Percentiles rank a stretch among this genome's conserved stretches.
Evolutionary conservation across 2,888 invertebrate genomes (phyloP).

Genomic region (Scaptomyza parva): DNA sequence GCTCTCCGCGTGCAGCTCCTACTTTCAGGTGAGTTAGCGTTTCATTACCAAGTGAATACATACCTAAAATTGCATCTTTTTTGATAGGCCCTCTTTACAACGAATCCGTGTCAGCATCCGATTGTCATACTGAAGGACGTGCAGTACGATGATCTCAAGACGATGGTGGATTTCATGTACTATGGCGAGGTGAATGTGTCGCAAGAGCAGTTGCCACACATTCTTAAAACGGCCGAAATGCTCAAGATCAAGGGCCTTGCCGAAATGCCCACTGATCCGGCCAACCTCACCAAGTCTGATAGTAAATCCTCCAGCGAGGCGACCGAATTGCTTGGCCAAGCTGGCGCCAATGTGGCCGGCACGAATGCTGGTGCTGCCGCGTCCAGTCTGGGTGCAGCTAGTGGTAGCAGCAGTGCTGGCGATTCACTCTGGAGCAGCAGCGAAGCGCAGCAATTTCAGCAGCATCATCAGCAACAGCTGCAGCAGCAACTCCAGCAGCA

Average conservation of each 20-base stretch:
- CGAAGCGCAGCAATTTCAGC: slow-evolving; percentile 86
- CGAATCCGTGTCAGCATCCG: slow-evolving; percentile 95
- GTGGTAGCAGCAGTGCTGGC: slow-evolving; percentile 79
- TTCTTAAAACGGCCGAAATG: slow-evolving; percentile 93
- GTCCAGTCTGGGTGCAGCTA: slow-evolving; percentile 69
- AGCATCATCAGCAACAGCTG: slow-evolving; percentile 87
- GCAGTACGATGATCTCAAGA: slow-evolving; percentile 92
- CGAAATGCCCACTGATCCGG: slow-evolving; percentile 92
- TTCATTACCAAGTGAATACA: neutral
- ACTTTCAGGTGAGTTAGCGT: slow-evolving; percentile 90
- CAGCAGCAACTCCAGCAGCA: slow-evolving; percentile 87
- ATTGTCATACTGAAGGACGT: slow-evolving; percentile 96
- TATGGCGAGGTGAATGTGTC: slow-evolving; percentile 96
- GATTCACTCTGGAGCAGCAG: slow-evolving; percentile 86
- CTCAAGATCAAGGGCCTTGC: slow-evolving; percentile 95
- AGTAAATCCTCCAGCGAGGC: slow-evolving; percentile 86
- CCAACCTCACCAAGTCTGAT: slow-evolving; percentile 90
- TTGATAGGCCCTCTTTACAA: slow-evolving; percentile 91
- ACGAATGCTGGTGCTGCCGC: slow-evolving; percentile 74
- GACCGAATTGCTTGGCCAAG: slow-evolving; percentile 85
- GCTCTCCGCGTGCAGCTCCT: slow-evolving; percentile 95
- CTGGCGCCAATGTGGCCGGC: slow-evolving; percentile 70
- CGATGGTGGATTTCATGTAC: slow-evolving; percentile 96
- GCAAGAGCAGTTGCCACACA: slow-evolving; percentile 93
- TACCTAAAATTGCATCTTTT: neutral